These are phyloP conservation scores for Drosophila saltans DNA, from an alignment of 1,140 invertebrate species.

Conservation along the genomic window DNA sequence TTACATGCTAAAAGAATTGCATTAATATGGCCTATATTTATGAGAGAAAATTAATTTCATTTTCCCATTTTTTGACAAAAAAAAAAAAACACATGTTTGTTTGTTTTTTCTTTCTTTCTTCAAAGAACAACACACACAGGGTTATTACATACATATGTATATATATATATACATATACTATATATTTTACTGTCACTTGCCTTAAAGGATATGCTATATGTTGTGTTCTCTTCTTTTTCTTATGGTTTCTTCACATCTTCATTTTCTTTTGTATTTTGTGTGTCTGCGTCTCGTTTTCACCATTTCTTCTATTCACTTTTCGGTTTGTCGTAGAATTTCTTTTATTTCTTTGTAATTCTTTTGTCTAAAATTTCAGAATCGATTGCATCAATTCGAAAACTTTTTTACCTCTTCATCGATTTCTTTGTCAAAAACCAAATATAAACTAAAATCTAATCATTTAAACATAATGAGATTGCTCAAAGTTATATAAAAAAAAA, in stretches of 20 bases:
- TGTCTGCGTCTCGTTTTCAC: slow-evolving; percentile 9
- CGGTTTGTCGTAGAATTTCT: neutral
- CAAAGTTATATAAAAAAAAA: slow-evolving; percentile 28
- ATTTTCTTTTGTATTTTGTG: slow-evolving; percentile 25
- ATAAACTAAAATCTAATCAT: slow-evolving; percentile 23
- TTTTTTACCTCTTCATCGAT: neutral
- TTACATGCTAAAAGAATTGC: slow-evolving; percentile 62
- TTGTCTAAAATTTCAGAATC: slow-evolving; percentile 20
- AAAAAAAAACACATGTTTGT: slow-evolving; percentile 1
- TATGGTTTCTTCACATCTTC: neutral
- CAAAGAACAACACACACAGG: neutral
- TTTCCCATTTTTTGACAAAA: slow-evolving; percentile 14
- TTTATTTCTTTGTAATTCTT: neutral
- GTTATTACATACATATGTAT: neutral
- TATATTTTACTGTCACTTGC: slow-evolving; percentile 25
- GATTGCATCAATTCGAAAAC: slow-evolving; percentile 44
- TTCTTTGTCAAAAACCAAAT: slow-evolving; percentile 37
- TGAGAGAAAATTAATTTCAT: slow-evolving; percentile 23
- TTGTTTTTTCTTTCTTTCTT: neutral
- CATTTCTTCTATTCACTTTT: slow-evolving; percentile 19
- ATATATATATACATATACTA: neutral
- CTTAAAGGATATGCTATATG: slow-evolving; percentile 39
- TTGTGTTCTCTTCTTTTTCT: neutral
- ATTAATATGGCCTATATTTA: slow-evolving; percentile 79
- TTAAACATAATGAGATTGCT: slow-evolving; percentile 75